These are phyloP conservation scores for Phoeniculus purpureus DNA, from an alignment of 2,797 vertebrate genomes.

Conservation along the genomic window DNA sequence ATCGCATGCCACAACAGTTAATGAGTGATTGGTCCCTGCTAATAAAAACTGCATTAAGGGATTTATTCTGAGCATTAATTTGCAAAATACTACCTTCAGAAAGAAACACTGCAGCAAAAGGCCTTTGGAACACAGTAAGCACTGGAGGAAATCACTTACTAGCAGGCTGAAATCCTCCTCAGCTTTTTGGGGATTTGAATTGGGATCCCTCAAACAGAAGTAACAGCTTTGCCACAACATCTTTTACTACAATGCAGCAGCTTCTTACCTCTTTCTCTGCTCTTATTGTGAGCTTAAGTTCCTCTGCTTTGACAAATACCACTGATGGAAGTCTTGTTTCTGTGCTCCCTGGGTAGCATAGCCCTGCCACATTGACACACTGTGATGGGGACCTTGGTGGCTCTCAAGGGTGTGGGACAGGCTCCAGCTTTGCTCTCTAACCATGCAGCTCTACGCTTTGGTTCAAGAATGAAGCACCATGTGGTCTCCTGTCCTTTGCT, in stretches of 20 bases:
- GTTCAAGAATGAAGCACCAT: background rate
- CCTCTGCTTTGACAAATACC: background rate
- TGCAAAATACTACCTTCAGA: background rate
- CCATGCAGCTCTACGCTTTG: background rate
- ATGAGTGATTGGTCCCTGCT: background rate
- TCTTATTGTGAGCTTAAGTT: background rate
- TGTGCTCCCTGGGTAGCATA: background rate
- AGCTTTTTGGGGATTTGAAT: background rate
- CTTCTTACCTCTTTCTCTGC: background rate
- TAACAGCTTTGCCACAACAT: background rate
- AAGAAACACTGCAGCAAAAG: background rate
- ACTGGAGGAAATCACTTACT: background rate
- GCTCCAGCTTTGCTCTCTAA: background rate
- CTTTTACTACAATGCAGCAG: conserved; percentile 12
- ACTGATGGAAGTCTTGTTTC: background rate
- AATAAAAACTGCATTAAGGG: background rate
- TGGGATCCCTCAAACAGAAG: background rate
- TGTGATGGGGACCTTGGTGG: accelerated
- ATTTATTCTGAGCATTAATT: background rate
- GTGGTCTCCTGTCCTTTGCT: background rate
- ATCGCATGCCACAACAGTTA: accelerated
- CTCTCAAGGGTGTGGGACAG: background rate
- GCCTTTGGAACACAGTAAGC: background rate
- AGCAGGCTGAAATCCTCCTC: background rate
- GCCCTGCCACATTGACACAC: background rate